phyloP scores from a whole-genome alignment of 2,797 vertebrate species.

The Sylvia borin region DNA sequence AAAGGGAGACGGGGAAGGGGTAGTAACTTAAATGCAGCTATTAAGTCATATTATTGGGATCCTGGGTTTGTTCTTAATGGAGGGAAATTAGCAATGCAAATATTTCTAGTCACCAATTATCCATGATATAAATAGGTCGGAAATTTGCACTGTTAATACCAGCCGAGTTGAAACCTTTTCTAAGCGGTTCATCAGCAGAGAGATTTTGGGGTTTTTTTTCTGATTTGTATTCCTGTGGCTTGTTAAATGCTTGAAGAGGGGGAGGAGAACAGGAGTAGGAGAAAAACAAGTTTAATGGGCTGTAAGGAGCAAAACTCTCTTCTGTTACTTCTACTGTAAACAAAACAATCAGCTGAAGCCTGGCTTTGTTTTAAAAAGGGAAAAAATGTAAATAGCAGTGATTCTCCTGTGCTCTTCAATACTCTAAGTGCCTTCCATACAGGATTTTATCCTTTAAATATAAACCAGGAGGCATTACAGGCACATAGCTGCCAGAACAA shows the following conservation, averaged over 20 bases:
- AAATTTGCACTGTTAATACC: conserved; percentile 65
- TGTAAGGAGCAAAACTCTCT: conserved; percentile 63
- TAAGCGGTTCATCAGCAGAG: conserved; percentile 63
- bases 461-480: neutral
- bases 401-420: conserved; percentile 1
- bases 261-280: conserved; percentile 36
- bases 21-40: conserved; percentile 43
- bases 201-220: conserved; percentile 23
- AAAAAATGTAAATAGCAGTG: conserved; percentile 46
- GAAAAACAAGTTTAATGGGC: conserved; percentile 70
- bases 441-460: conserved; percentile 13
- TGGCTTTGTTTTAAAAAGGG: conserved; percentile 39
- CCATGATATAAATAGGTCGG: conserved; percentile 73
- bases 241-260: conserved; percentile 51
- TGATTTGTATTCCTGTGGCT: conserved; percentile 63
- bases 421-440: neutral
- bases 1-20: neutral
- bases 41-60: conserved; percentile 56
- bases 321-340: conserved; percentile 66
- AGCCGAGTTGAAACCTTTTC: conserved; percentile 65
- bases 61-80: conserved; percentile 59
- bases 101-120: conserved; percentile 78
- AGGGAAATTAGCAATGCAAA: conserved; percentile 77
- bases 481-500: neutral
- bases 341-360: conserved; percentile 47